Conservation (phyloP, 2,113 vertebrate genomes). For the Gorsachius goisagi region DNA sequence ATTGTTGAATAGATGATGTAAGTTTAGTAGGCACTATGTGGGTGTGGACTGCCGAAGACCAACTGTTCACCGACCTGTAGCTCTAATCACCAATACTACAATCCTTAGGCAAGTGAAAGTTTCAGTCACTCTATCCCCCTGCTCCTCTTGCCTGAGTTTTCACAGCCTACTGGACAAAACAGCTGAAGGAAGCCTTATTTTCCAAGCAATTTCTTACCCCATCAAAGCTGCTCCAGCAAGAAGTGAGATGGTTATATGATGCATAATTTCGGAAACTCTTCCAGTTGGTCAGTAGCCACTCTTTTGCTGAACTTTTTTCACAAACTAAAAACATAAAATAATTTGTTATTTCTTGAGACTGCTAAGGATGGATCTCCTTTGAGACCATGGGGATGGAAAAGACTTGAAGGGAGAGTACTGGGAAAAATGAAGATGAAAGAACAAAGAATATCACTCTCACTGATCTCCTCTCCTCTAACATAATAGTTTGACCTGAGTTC, state of each 20-base stretch:
- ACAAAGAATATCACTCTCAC: background rate
- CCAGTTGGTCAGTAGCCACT: constrained; percentile 20
- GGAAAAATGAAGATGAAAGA: background rate
- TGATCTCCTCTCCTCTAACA: background rate
- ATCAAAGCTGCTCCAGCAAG: background rate
- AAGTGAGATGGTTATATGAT: background rate
- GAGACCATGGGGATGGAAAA: background rate
- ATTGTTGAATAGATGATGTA: background rate
- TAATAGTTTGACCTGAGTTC: background rate
- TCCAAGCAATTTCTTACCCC: constrained; percentile 10
- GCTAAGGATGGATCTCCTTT: background rate
- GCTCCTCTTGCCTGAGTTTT: background rate
- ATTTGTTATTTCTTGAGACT: background rate
- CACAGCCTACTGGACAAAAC: background rate
- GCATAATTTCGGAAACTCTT: background rate
- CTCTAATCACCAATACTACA: background rate
- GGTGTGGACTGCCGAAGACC: background rate
- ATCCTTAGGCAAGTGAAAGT: background rate
- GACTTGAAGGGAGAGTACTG: background rate
- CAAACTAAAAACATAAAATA: constrained; percentile 4
- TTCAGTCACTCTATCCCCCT: background rate
- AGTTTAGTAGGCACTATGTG: background rate
- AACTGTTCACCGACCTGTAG: background rate
- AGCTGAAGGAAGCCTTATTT: background rate
- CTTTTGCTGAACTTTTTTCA: background rate